phyloP scores from a whole-genome alignment of 2,888 invertebrate genomes.

The Meghimatium bilineatum region DNA sequence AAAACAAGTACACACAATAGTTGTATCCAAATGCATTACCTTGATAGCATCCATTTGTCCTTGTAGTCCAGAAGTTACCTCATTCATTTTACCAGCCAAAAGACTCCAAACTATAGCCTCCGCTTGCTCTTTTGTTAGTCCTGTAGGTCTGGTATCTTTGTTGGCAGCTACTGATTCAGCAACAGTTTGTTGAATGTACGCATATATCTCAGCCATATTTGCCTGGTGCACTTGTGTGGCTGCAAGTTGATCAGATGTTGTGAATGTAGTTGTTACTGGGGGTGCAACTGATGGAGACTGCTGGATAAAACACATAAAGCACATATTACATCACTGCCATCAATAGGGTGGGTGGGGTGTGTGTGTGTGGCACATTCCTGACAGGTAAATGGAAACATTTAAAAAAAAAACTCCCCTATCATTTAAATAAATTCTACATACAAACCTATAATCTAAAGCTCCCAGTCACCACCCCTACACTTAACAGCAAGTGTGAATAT shows the following conservation, averaged over 20 bases:
- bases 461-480: too few species aligned
- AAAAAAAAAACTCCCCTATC: too few species aligned
- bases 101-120: constrained; percentile 37
- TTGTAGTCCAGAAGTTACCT: neutral
- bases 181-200: constrained; percentile 38
- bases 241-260: neutral
- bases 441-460: too few species aligned
- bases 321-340: neutral
- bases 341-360: too few species aligned
- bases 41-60: constrained; percentile 32
- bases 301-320: constrained; percentile 1
- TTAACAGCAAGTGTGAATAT: too few species aligned
- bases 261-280: neutral
- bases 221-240: neutral
- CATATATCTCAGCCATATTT: constrained; percentile 26
- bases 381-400: too few species aligned
- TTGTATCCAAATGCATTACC: constrained; percentile 8
- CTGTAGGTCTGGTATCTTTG: constrained; percentile 25
- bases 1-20: neutral
- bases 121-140: constrained; percentile 42
- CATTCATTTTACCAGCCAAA: constrained; percentile 30
- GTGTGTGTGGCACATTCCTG: too few species aligned
- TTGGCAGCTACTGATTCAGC: constrained; percentile 12
- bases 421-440: too few species aligned
- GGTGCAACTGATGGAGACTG: neutral